These are phyloP conservation scores for Catharus bicknelli DNA, from an alignment of 2,113 vertebrate species.

Conservation along the genomic window DNA sequence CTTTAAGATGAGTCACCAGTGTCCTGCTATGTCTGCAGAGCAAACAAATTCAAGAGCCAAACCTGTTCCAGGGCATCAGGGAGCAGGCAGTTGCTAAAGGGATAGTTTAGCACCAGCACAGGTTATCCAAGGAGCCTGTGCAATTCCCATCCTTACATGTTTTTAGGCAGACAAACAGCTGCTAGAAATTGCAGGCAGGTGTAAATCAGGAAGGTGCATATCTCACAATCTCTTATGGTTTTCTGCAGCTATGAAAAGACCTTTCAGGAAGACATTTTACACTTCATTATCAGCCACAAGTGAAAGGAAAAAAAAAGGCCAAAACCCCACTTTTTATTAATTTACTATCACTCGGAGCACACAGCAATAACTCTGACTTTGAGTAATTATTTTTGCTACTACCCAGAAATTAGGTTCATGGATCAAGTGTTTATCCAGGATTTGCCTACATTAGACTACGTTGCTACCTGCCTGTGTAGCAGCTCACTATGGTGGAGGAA, in stretches of 20 bases:
- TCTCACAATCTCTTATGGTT: background rate
- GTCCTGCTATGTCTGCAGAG: constrained; percentile 7
- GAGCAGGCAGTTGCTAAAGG: background rate
- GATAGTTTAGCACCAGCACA: background rate
- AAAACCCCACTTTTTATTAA: background rate
- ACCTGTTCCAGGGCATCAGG: background rate
- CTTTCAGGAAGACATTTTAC: background rate
- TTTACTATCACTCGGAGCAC: background rate
- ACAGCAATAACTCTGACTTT: background rate
- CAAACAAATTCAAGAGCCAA: background rate
- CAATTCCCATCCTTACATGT: background rate
- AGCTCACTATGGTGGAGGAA: background rate
- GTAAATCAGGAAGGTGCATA: background rate
- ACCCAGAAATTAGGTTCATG: background rate
- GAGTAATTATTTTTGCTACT: background rate
- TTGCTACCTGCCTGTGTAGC: background rate
- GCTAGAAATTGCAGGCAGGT: background rate
- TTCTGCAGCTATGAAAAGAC: background rate
- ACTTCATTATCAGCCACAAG: background rate
- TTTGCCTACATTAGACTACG: background rate
- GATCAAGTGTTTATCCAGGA: background rate
- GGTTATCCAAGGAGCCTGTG: background rate
- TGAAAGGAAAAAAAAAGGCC: background rate
- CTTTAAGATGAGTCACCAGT: constrained; percentile 32
- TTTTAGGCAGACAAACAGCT: background rate